Percentiles rank a stretch among this genome's conserved stretches.
These are phyloP conservation scores for Patagioenas fasciata DNA, from an alignment of 2,113 vertebrate genomes.

Conservation along the genomic window DNA sequence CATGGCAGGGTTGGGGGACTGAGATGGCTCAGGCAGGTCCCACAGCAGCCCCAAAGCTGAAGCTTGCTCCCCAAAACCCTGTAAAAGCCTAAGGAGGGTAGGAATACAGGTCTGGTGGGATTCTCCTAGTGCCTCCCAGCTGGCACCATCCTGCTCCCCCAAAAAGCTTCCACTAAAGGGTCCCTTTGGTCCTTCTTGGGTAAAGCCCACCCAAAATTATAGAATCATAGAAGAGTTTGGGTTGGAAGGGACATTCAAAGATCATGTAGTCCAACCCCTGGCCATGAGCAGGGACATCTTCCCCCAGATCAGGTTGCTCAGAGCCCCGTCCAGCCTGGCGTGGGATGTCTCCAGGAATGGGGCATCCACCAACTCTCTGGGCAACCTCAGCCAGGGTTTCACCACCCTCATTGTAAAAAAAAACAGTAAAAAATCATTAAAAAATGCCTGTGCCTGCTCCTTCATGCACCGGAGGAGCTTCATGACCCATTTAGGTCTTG, in stretches of 20 bases:
- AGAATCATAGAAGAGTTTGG: too few relatives aligned
- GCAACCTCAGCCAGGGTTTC: too few relatives aligned
- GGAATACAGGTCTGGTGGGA: neutral
- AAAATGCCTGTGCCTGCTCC: neutral
- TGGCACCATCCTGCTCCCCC: neutral
- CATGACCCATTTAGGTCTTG: neutral
- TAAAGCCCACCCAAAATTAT: neutral
- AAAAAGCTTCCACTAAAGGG: neutral
- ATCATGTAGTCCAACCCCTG: too few relatives aligned
- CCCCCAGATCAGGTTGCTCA: too few relatives aligned
- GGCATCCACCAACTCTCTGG: too few relatives aligned
- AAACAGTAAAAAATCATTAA: too few relatives aligned
- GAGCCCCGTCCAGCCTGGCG: too few relatives aligned
- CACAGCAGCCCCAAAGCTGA: neutral
- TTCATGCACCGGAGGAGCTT: fast-evolving
- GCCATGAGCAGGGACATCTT: too few relatives aligned
- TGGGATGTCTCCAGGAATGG: too few relatives aligned
- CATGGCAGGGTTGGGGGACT: neutral
- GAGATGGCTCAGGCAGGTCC: neutral
- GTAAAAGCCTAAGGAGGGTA: neutral
- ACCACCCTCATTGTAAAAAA: too few relatives aligned
- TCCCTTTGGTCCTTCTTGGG: neutral
- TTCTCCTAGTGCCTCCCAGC: neutral
- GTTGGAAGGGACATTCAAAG: too few relatives aligned
- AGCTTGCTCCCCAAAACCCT: neutral